Evolutionary conservation across 2,797 vertebrate species (phyloP).

Genomic region (Notolabrus celidotus): DNA sequence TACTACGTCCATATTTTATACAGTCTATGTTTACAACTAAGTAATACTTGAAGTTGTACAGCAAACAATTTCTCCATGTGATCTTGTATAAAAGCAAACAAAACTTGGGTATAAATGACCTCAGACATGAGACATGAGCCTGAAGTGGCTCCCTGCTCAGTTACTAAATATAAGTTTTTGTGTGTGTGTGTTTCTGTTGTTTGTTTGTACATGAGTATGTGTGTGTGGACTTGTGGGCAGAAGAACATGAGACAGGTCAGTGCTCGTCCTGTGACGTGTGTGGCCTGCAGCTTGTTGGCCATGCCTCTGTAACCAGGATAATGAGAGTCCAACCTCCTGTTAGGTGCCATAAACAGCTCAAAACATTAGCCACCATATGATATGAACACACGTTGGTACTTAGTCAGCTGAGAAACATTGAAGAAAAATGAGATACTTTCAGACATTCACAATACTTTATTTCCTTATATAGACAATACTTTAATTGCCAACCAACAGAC

Average conservation of each 20-base stretch:
- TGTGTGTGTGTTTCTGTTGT: neutral
- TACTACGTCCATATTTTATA: no score
- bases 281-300: conserved; percentile 79
- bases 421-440: conserved; percentile 19
- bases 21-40: neutral
- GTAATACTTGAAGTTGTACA: neutral
- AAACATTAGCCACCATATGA: conserved; percentile 63
- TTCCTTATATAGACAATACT: conserved; percentile 27
- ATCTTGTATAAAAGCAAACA: neutral
- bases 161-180: conserved; percentile 6
- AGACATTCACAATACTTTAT: no score
- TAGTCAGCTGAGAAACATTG: conserved; percentile 25
- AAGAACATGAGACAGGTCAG: conserved; percentile 78
- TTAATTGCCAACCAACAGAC: neutral
- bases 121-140: conserved; percentile 20
- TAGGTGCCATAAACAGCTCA: conserved; percentile 75
- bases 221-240: conserved; percentile 55
- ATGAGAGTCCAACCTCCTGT: conserved; percentile 80
- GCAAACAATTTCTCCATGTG: neutral
- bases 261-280: conserved; percentile 73
- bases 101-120: conserved; percentile 13
- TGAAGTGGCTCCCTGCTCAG: conserved; percentile 31
- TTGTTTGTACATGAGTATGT: conserved; percentile 6
- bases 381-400: conserved; percentile 31
- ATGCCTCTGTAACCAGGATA: conserved; percentile 83